phyloP scores from a whole-genome alignment of 2,888 invertebrate genomes.

The Lepidocyrtinus sp. region DNA sequence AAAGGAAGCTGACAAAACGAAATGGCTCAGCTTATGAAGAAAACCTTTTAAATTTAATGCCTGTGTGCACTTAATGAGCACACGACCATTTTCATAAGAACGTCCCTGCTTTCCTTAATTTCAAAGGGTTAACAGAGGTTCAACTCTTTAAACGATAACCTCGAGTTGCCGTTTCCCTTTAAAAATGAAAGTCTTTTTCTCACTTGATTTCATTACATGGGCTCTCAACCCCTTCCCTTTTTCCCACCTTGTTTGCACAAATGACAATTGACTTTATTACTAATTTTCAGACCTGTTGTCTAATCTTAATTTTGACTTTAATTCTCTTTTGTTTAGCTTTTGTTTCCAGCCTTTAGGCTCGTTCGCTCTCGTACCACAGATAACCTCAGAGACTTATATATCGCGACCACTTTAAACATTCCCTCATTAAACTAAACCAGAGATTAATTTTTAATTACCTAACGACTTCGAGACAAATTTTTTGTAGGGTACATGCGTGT shows the following conservation, averaged over 20 bases:
- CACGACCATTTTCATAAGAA: too few species aligned
- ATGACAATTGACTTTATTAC: background rate
- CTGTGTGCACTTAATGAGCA: too few species aligned
- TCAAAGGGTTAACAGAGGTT: too few species aligned
- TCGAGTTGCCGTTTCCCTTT: background rate
- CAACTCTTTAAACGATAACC: background rate
- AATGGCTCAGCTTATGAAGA: too few species aligned
- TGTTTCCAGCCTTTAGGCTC: background rate
- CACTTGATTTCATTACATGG: background rate
- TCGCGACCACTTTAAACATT: background rate
- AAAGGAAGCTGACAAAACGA: too few species aligned
- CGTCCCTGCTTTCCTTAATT: too few species aligned
- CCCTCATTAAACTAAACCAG: background rate
- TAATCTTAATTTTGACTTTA: background rate
- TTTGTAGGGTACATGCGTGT: conserved; percentile 1
- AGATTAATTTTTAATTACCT: conserved; percentile 7
- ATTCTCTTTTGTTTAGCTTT: conserved; percentile 3
- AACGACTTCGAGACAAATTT: background rate
- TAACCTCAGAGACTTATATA: background rate
- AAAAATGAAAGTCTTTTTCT: conserved; percentile 16
- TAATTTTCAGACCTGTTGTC: conserved; percentile 3
- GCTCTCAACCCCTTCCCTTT: conserved; percentile 14
- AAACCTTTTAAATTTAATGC: too few species aligned
- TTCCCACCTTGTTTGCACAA: conserved; percentile 18
- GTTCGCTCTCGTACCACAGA: background rate